Conservation (phyloP, 1,140 invertebrate species). For the Heliothis subflexa region DNA sequence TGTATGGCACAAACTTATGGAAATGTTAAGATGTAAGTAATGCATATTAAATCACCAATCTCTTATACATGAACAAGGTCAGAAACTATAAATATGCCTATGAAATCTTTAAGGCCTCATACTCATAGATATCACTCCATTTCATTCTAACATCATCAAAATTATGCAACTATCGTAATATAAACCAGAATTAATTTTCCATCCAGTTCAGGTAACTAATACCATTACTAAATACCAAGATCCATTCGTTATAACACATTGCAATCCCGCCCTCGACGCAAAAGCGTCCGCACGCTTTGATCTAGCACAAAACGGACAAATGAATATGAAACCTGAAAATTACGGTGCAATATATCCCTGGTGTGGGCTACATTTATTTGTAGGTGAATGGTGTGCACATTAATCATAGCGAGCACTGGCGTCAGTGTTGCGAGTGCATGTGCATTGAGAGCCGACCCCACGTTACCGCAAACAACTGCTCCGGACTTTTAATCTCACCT, state of each 20-base stretch:
- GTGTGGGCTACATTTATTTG: constrained; percentile 64
- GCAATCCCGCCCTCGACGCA: constrained; percentile 12
- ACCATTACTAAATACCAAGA: constrained; percentile 21
- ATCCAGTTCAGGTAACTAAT: not conserved
- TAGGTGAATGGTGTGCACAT: constrained; percentile 62
- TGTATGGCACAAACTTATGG: too few species aligned
- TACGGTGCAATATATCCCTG: constrained; percentile 65
- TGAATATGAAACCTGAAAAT: constrained; percentile 71
- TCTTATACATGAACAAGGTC: too few species aligned
- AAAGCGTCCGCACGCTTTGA: constrained; percentile 65
- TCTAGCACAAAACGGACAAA: constrained; percentile 69
- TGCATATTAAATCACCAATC: too few species aligned
- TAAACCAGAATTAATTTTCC: not conserved
- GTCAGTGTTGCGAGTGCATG: constrained; percentile 62
- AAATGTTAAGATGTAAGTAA: too few species aligned
- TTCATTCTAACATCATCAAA: too few species aligned
- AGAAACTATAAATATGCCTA: too few species aligned
- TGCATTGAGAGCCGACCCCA: constrained; percentile 60
- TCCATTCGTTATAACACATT: constrained; percentile 7
- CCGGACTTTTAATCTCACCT: constrained; percentile 73
- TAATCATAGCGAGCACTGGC: constrained; percentile 69
- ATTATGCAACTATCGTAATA: too few species aligned
- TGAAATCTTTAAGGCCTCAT: too few species aligned
- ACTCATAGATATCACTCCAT: too few species aligned
- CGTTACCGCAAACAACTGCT: constrained; percentile 67